phyloP scores from a whole-genome alignment of 2,113 vertebrate species.

The Dasyprocta punctata region DNA sequence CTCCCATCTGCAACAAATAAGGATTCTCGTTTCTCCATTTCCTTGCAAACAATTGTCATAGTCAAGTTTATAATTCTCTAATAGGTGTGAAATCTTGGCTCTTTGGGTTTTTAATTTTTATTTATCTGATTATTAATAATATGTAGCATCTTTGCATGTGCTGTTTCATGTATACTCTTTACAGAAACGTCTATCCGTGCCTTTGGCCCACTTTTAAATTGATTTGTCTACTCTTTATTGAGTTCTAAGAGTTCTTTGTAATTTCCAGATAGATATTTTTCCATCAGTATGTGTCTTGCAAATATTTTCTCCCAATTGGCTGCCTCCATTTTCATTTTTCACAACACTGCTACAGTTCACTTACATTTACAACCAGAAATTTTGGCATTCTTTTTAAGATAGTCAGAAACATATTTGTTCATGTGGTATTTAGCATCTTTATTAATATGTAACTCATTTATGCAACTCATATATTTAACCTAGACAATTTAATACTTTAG shows the following conservation, averaged over 20 bases:
- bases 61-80: not conserved
- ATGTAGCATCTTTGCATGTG: not conserved
- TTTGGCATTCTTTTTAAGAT: not conserved
- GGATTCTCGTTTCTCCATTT: not conserved
- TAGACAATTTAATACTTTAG: not conserved
- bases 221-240: not conserved
- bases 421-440: not conserved
- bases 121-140: not conserved
- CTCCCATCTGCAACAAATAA: not conserved
- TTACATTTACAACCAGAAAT: not conserved
- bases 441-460: not conserved
- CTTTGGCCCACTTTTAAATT: not conserved
- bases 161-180: not conserved
- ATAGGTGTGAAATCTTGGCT: not conserved
- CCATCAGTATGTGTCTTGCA: not conserved
- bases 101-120: not conserved
- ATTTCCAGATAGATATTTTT: not conserved
- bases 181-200: not conserved
- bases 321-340: not conserved
- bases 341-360: not conserved
- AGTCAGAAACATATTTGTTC: not conserved
- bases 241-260: not conserved
- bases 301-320: not conserved
- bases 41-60: too few species aligned
- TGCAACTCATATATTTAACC: not conserved